Base-by-base conservation (phyloP, 2,797 vertebrate species). In the Gallinago solitaria region DNA sequence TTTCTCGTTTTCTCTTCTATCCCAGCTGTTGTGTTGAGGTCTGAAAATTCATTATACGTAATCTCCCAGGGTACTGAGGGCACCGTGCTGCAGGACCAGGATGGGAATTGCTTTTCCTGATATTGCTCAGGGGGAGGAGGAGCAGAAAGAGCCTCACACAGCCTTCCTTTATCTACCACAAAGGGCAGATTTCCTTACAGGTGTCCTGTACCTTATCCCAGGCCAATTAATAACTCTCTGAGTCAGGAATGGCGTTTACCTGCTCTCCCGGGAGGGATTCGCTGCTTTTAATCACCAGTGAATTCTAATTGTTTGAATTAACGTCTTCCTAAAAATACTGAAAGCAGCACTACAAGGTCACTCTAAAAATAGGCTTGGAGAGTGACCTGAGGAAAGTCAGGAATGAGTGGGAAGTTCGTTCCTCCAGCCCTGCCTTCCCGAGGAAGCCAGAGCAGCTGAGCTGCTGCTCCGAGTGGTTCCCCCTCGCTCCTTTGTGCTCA, bases 261-360 rank as follows among this genome's bases (percentile, higher is more conserved):
- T 79, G 33, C 83, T 47, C 61, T 87, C 77, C 71, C 83, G 68
- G 80, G 64, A 64, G 67, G 68, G 56, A 67, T 67, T 71, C 68
- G 7, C 80, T 70, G 56, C 80, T 88, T 82, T 54, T 4, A 67
- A 35, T 53, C 68, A 64, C 68, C 54, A 56, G 37, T 48, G 63
- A 37, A 16, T 87, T 53, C 9, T 32, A 74, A 71, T 70, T 90
- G 61, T 89, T 94, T 80, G 73, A 95, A 81, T 78, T 80, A 71
- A 71, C 12, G 28, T 85, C 83, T 70, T 89, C 74, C 93, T 92
- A 81, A 94, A 94, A 92, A 56, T 78, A 83, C 39, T 45, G 30
- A 77, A 74, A 74, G 90, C 71, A 61, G 51, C 74, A 35, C 48
- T 87, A 32, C 87, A 90, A 90, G 76, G 71, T 85, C 51, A 2